These are phyloP conservation scores for Mustelus asterias DNA, from an alignment of 2,113 vertebrate species.

Conservation along the genomic window DNA sequence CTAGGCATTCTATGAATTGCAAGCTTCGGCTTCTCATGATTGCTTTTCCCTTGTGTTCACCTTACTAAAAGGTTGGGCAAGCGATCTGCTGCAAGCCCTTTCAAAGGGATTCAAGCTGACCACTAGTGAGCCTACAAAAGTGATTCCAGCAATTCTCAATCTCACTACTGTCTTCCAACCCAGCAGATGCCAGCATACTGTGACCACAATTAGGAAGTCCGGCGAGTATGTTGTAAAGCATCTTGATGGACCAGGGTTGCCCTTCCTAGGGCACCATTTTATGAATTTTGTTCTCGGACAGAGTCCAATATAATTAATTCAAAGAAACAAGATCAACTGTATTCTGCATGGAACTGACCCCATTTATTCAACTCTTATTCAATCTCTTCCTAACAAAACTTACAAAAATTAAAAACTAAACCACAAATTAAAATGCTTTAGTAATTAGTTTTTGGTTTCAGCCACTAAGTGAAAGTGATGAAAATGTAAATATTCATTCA, in stretches of 20 bases:
- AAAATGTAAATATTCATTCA: neutral
- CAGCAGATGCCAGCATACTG: neutral
- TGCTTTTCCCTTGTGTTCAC: neutral
- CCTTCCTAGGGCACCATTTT: too few relatives aligned
- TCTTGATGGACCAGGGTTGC: neutral
- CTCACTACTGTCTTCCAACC: neutral
- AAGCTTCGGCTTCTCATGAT: neutral
- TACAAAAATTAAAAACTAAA: neutral
- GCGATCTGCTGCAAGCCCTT: neutral
- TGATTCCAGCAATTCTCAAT: neutral
- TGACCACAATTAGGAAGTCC: neutral
- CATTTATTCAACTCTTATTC: neutral
- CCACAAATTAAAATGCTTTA: neutral
- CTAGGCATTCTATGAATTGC: neutral
- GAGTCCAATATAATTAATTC: neutral
- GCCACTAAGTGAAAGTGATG: neutral
- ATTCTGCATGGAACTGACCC: neutral
- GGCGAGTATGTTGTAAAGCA: neutral
- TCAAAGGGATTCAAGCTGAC: neutral
- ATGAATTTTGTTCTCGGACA: neutral
- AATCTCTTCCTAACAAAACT: neutral
- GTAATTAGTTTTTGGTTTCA: neutral
- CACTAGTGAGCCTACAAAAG: neutral
- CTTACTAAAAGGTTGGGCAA: neutral
- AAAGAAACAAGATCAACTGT: neutral